These are phyloP conservation scores for Chloroclysta siterata DNA, from an alignment of 2,888 invertebrate species.

Conservation along the genomic window DNA sequence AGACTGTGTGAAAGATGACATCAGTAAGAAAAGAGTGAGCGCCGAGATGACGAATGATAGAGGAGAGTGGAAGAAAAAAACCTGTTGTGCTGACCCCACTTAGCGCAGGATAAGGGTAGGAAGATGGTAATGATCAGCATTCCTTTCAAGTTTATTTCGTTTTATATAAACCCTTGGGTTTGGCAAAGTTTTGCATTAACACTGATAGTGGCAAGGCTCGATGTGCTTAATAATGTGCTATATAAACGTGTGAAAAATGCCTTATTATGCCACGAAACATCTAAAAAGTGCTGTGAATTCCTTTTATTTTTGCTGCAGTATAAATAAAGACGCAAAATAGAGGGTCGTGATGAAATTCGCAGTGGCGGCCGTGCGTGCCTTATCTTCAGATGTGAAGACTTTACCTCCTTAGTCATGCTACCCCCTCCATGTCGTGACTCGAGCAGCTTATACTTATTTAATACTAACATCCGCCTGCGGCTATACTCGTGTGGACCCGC, in stretches of 20 bases:
- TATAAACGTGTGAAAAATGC: too few species aligned
- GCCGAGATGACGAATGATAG: too few species aligned
- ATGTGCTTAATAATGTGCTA: too few species aligned
- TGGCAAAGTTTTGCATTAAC: conserved; percentile 14
- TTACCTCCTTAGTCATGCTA: conserved; percentile 50
- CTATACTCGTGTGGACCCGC: too few species aligned
- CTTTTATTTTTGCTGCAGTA: conserved; percentile 54
- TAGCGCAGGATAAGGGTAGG: too few species aligned
- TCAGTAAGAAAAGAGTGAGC: too few species aligned
- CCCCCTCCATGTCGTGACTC: conserved; percentile 45
- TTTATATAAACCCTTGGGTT: not conserved
- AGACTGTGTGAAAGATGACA: too few species aligned
- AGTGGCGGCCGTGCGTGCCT: conserved; percentile 74
- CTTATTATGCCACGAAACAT: not conserved
- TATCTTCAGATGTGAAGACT: conserved; percentile 67
- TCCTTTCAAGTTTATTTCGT: conserved; percentile 5
- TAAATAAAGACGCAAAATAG: conserved; percentile 64
- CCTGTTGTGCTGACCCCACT: too few species aligned
- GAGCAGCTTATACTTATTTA: conserved; percentile 28
- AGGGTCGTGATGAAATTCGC: conserved; percentile 68
- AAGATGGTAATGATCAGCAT: not conserved
- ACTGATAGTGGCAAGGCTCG: conserved; percentile 38
- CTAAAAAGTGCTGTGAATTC: conserved; percentile 32
- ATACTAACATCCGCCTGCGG: not conserved
- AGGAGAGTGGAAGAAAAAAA: too few species aligned